A percentile compares a stretch with the other conserved stretches of the same genome.
Conservation (phyloP, 2,113 vertebrate genomes). For the Microtus pennsylvanicus region DNA sequence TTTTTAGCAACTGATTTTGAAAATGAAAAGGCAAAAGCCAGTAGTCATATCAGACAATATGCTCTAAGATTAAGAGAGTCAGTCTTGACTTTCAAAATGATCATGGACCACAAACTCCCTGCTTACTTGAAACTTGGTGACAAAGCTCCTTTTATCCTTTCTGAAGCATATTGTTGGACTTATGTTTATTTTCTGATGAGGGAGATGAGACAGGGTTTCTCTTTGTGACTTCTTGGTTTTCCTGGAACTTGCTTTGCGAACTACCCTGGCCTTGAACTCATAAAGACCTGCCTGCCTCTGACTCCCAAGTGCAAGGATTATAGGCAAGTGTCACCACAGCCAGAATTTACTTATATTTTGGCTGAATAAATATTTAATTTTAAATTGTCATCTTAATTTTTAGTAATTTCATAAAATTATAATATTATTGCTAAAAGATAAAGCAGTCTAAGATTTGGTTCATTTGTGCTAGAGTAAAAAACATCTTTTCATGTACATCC, state of each 20-base stretch:
- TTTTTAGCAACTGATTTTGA: background rate
- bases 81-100: background rate
- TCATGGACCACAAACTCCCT: background rate
- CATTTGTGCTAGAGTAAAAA: background rate
- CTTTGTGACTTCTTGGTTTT: background rate
- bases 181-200: background rate
- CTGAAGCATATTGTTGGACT: background rate
- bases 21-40: background rate
- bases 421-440: background rate
- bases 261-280: background rate
- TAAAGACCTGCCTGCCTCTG: too few species aligned
- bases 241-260: background rate
- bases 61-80: background rate
- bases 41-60: background rate
- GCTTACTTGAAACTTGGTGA: background rate
- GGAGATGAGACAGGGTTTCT: background rate
- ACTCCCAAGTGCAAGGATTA: too few species aligned
- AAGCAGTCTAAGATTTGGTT: background rate
- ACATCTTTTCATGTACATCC: background rate
- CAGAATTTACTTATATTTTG: background rate
- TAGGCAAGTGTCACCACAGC: too few species aligned
- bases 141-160: background rate
- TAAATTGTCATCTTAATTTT: background rate
- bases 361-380: constrained; percentile 15
- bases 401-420: background rate